A percentile compares a stretch with the other conserved stretches of the same genome.
Evolutionary conservation across 2,797 vertebrate species (phyloP).

Genomic region (Anguilla obscura): DNA sequence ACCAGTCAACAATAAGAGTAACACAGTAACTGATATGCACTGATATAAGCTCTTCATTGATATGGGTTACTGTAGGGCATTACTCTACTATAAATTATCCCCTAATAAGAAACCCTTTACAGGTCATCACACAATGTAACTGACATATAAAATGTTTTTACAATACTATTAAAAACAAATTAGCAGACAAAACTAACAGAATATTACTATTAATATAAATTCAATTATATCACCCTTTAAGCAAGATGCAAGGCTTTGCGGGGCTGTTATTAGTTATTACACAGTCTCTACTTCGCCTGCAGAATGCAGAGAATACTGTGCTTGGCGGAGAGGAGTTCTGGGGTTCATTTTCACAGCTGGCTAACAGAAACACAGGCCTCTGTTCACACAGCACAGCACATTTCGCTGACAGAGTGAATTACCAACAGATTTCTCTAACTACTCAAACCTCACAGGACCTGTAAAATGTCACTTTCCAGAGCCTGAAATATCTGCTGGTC

Average conservation of each 20-base stretch:
- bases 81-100: not conserved
- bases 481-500: not conserved
- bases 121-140: not conserved
- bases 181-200: not conserved
- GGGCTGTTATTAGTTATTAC: not conserved
- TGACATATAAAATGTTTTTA: not conserved
- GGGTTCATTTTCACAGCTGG: not conserved
- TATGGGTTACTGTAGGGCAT: not conserved
- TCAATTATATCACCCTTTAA: not conserved
- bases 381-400: not conserved
- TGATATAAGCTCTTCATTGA: not conserved
- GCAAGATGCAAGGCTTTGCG: not conserved
- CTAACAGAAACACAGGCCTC: conserved; percentile 7
- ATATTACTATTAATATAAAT: not conserved
- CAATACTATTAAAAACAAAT: not conserved
- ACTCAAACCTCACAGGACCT: conserved; percentile 4
- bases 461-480: not conserved
- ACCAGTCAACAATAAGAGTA: not conserved
- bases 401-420: not conserved
- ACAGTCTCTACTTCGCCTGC: not conserved
- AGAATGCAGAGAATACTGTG: not conserved
- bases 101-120: not conserved
- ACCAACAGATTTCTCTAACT: not conserved
- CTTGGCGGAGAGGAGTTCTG: not conserved
- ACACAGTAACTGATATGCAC: not conserved